Evolutionary conservation across 2,797 vertebrate species (phyloP), one percentile per base, ranked within the genome.

Genomic region (Hippoglossus hippoglossus): DNA sequence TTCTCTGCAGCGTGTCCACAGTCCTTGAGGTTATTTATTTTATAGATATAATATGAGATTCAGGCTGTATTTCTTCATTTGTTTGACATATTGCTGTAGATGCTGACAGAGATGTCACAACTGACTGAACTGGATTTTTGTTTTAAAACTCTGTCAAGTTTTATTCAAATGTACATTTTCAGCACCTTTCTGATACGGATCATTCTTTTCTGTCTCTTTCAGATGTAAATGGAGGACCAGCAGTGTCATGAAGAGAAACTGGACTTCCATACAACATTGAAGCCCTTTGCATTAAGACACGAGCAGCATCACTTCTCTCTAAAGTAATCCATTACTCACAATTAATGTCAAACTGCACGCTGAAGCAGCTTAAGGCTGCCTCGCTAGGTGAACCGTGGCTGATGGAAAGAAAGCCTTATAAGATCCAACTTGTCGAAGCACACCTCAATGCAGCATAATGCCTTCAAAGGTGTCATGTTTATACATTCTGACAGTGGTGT

Each of bases 381-480:
- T 92, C 83, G 73, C 83, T 77, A 92, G 86, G 90, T 75, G 84
- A 85, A 91, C 83, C 87, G 54, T 89, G 79, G 24, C 90, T 94
- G 86, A 93, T 89, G 80, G 89, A 94, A 90, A 89, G 58, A 88
- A 94, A 90, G 89, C 88, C 87, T 79, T 87, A 93, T 92, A 81
- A 88, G 79, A 90, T 94, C 94, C 89, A 81, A 13, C 85, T 85
- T 75, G 78, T 80, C 83, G 84, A 90, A 82, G 90, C 93, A 94
- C 92, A 94, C 91, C 86, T 94, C 90, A 92, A 92, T 89, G 89
- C 91, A 91, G 92, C 95, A 97, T 94, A 94, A 99, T 99, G 97
- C 96, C 97, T 95, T 99, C 97, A 70, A 99, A 98, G 87, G 97
- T 98, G 74, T 99, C 98, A 66, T 99, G 98, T 88, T 93, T 99